These are phyloP conservation scores for Colossoma macropomum DNA, from an alignment of 2,113 vertebrate species.

Conservation along the genomic window DNA sequence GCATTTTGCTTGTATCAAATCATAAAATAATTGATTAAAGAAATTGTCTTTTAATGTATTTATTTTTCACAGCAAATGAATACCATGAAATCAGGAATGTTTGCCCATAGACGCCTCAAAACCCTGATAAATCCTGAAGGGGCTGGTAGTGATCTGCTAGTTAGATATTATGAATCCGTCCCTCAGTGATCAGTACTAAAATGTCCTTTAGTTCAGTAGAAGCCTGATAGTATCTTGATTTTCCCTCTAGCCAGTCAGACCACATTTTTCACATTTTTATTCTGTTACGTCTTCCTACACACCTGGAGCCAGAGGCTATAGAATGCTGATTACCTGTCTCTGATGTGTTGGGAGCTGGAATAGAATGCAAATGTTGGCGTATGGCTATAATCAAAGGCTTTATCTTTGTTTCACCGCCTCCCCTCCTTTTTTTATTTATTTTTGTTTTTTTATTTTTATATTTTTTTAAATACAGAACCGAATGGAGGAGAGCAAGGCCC, in stretches of 20 bases:
- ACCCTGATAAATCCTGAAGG: no score
- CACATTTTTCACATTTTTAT: constrained; percentile 13
- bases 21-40: no score
- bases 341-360: not conserved
- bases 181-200: not conserved
- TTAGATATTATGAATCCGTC: not conserved
- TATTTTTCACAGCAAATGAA: no score
- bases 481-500: constrained; percentile 99
- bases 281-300: constrained; percentile 2
- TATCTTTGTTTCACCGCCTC: not conserved
- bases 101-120: no score
- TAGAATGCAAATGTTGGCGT: not conserved
- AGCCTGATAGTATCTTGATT: not conserved
- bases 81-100: no score
- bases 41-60: no score
- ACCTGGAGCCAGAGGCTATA: not conserved
- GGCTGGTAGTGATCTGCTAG: no score
- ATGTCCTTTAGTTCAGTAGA: not conserved
- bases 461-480: constrained; percentile 84
- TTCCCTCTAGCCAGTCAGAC: not conserved
- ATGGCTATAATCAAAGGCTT: not conserved
- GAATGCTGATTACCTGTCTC: not conserved
- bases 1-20: no score
- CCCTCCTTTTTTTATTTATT: not conserved
- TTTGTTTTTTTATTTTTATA: constrained; percentile 17